Conservation (phyloP, 2,113 vertebrate species). For the Pseudorhombus dupliciocellatus region DNA sequence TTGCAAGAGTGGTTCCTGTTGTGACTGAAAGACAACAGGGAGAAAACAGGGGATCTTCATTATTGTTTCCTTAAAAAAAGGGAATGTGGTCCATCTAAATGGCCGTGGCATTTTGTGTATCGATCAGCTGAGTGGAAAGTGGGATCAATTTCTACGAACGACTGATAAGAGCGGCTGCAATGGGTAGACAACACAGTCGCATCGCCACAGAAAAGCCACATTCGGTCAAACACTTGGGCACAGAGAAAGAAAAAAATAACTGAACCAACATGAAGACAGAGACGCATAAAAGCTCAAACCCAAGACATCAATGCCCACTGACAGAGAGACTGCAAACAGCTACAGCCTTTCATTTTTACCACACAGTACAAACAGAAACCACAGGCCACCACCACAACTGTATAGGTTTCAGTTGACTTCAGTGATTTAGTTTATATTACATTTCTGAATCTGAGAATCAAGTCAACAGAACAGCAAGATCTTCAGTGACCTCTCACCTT, state of each 20-base stretch:
- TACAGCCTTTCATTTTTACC: conserved; percentile 22
- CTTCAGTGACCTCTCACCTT: conserved; percentile 82
- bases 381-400: background rate
- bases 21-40: conserved; percentile 13
- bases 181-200: conserved; percentile 24
- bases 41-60: conserved; percentile 54
- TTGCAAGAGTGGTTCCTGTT: conserved; percentile 44
- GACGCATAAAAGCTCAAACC: background rate
- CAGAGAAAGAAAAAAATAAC: background rate
- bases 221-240: conserved; percentile 34
- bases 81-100: conserved; percentile 62
- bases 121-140: conserved; percentile 65
- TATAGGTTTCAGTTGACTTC: no score
- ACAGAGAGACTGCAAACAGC: conserved; percentile 24
- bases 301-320: background rate
- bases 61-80: conserved; percentile 41
- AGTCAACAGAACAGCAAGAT: background rate
- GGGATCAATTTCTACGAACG: conserved; percentile 69
- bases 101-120: conserved; percentile 75
- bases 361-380: conserved; percentile 8
- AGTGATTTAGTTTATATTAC: no score
- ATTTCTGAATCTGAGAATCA: no score
- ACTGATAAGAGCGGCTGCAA: conserved; percentile 53
- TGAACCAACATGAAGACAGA: background rate
- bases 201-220: background rate